Evolutionary conservation across 2,888 invertebrate species (phyloP), one percentile per base, ranked within the genome.

Genomic region (Nyleta sp.): DNA sequence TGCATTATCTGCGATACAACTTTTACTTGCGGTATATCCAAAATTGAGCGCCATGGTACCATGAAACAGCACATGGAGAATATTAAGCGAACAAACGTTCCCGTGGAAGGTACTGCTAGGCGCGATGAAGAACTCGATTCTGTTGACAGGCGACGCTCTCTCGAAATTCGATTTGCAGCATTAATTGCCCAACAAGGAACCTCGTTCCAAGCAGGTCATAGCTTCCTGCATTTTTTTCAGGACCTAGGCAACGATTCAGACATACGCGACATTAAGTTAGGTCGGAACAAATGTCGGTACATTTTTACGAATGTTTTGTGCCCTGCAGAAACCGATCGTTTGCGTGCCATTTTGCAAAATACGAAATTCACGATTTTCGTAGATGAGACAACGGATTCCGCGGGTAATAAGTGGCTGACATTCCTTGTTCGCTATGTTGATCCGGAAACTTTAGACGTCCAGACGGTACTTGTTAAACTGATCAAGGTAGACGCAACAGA

Each of bases 341-440:
- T 72, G 2, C 1, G 22, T 1, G 11, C 42, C 2, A 67, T 35
- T 38, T 50, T 73, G 13, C 46, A 20, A 10, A 44, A 70, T 24
- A 59, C 40, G 1, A 57, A 57, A 33, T 76, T 70, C 64, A 50
- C 70, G 0, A n/a, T 70, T 17, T 65, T 52, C 1, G n/a, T 64
- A n/a, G 62, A 75, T 24, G 75, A 68, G 48, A 48, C 62, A 10
- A 31, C 68, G 1, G 57, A 73, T 35, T 38, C 15, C 0, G 60
- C 55, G 0, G 38, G 59, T 4, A 57, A 7, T 1, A 74, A 60
- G 11, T 67, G 74, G 67, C 53, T 74, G 67, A 60, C 48, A 0
- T 53, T 67, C 40, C 31, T 74, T 22, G 67, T 67, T 2, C 31
- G 48, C 4, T 74, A 46, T 24, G 50, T 74, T 13, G 28, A 74